A percentile compares a stretch with the other conserved stretches of the same genome.
phyloP scores from a whole-genome alignment of 2,888 invertebrate genomes.

The Phragmatobia fuliginosa region DNA sequence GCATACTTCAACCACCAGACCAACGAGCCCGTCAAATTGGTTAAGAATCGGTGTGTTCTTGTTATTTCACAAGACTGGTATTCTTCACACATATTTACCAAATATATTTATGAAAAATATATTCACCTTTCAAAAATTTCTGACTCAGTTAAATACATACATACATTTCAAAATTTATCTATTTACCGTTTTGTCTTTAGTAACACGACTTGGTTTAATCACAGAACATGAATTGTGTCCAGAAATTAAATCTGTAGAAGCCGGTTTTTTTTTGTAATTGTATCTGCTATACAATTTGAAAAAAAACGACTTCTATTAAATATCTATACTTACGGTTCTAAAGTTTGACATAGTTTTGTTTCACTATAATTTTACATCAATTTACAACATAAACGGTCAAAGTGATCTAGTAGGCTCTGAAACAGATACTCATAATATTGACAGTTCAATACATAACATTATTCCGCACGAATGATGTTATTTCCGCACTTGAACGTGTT shows the following conservation, averaged over 20 bases:
- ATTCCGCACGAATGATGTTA: constrained; percentile 3
- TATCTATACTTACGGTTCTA: too few species aligned
- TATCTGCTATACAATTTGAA: too few species aligned
- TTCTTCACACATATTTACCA: not conserved
- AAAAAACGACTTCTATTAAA: too few species aligned
- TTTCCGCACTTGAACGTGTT: constrained; percentile 11
- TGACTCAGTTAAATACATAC: too few species aligned
- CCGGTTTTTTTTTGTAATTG: too few species aligned
- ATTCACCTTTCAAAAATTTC: not conserved
- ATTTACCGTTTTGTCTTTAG: not conserved
- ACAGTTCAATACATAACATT: constrained; percentile 6
- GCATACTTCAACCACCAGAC: too few species aligned
- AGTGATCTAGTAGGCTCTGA: constrained; percentile 15
- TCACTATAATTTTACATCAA: not conserved
- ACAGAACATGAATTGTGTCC: not conserved
- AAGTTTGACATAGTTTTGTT: not conserved
- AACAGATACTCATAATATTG: constrained; percentile 10
- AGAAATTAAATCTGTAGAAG: not conserved
- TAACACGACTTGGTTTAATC: not conserved
- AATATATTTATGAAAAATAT: not conserved
- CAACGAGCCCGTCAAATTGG: too few species aligned
- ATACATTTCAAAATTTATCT: not conserved
- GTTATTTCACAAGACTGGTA: not conserved
- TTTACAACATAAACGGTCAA: not conserved
- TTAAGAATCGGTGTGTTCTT: too few species aligned